Base-by-base conservation (phyloP, 2,113 vertebrate species). In the Bambusicola thoracicus region DNA sequence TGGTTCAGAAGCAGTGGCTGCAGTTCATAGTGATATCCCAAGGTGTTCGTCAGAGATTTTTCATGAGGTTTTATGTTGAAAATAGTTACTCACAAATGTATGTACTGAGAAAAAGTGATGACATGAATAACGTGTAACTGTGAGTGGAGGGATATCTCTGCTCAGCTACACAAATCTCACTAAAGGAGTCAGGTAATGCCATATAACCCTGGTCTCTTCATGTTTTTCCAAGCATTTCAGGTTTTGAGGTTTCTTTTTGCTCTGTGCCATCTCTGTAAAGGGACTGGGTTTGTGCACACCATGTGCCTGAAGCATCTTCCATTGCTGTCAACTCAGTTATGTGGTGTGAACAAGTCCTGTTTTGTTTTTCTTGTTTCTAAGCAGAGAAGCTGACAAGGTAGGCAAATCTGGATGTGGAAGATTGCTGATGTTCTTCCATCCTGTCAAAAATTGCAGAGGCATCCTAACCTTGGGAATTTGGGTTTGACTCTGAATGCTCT, bases 261-360 rank as follows among this genome's bases (percentile, higher is more conserved):
- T 56, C 41, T 84, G 1, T 11, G 10, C 46, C 24, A 13, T 73
- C 27, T 27, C 43, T 49, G 20, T 32, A 5, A 40, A 56, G 34
- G 59, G 29, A 3, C 2, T 38, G 48, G 43, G 13, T 77, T 46
- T 55, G 22, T 77, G 38, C 2, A 6, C 0, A 0, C 63, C 40
- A 11, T 8, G 2, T 67, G 13, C 56, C 27, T 4, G 2, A 17
- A 25, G 68, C 11, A 30, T 46, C 56, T 58, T 65, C 29, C 5
- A 43, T 15, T 56, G 20, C 24, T 8, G 22, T 72, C 55, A 40
- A 41, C 48, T 61, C 32, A 1, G 8, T 78, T 24, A 30, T 8
- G 5, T 36, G 7, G 67, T 62, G 5, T 3, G 2, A 8, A 6
- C 12, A 11, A 48, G 8, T 25, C n/a, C 36, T 49, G 34, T n/a